These are phyloP conservation scores for Melitaea athalia DNA, from an alignment of 2,888 invertebrate genomes.

Conservation along the genomic window DNA sequence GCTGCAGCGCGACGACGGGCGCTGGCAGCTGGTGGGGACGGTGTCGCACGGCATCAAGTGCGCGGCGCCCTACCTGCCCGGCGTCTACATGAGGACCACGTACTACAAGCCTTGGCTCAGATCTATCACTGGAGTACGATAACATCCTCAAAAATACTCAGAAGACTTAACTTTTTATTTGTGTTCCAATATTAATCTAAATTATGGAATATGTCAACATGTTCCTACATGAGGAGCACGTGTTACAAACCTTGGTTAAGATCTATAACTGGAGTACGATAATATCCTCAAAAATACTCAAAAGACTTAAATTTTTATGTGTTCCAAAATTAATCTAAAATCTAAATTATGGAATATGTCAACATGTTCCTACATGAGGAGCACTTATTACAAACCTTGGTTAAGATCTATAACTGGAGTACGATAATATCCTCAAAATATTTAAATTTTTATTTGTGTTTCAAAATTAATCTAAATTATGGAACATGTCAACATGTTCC, in stretches of 20 bases:
- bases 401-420: too few species aligned
- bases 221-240: not conserved
- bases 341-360: too few species aligned
- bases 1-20: constrained; percentile 90
- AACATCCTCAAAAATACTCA: not conserved
- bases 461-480: too few species aligned
- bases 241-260: not conserved
- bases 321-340: too few species aligned
- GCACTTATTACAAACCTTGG: not conserved
- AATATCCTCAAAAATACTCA: not conserved
- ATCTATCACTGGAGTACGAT: constrained; percentile 90
- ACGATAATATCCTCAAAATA: too few species aligned
- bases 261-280: too few species aligned
- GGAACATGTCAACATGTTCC: too few species aligned
- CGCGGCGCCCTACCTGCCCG: constrained; percentile 94
- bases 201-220: not conserved
- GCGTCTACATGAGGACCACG: constrained; percentile 96
- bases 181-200: not conserved
- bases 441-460: not conserved
- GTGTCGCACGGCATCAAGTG: constrained; percentile 98
- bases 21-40: constrained; percentile 94
- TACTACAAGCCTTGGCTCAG: constrained; percentile 96
- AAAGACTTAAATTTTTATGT: too few species aligned
- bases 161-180: not conserved
- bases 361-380: too few species aligned